Percentiles rank a stretch among this genome's conserved stretches.
These are phyloP conservation scores for Tetraodon nigroviridis DNA, from an alignment of 2,113 vertebrate species.

Conservation along the genomic window DNA sequence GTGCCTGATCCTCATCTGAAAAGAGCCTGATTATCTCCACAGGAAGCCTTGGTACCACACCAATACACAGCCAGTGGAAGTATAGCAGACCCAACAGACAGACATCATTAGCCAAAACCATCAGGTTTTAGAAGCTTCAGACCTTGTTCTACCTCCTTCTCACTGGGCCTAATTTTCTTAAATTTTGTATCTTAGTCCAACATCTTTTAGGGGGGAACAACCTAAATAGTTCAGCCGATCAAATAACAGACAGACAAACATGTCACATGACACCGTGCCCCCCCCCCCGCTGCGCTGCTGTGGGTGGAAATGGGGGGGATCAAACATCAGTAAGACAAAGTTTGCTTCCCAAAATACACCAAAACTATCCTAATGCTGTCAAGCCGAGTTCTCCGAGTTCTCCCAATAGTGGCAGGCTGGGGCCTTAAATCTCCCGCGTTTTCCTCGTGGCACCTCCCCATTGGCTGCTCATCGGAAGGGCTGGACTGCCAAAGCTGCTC, in stretches of 20 bases:
- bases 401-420: too few relatives aligned
- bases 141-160: conserved; percentile 8
- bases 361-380: too few relatives aligned
- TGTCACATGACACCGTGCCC: conserved; percentile 8
- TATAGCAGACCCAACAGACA: conserved; percentile 25
- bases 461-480: too few relatives aligned
- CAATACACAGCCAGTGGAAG: conserved; percentile 33
- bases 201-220: conserved; percentile 2
- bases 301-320: conserved; percentile 9
- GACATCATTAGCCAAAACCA: conserved; percentile 26
- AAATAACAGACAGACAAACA: conserved; percentile 18
- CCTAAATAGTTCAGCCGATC: conserved; percentile 13
- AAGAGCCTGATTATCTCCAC: conserved; percentile 60
- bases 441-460: too few relatives aligned
- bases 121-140: conserved; percentile 38
- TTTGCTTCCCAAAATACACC: too few relatives aligned
- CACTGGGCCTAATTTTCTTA: conserved; percentile 34
- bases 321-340: too few relatives aligned
- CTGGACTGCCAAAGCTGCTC: too few relatives aligned
- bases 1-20: conserved; percentile 62
- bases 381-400: too few relatives aligned
- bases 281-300: conserved; percentile 14
- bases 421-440: too few relatives aligned
- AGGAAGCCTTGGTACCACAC: conserved; percentile 39
- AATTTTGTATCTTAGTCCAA: conserved; percentile 14